Evolutionary conservation across 2,113 vertebrate species (phyloP).

Genomic region (cat (Felis catus)): DNA sequence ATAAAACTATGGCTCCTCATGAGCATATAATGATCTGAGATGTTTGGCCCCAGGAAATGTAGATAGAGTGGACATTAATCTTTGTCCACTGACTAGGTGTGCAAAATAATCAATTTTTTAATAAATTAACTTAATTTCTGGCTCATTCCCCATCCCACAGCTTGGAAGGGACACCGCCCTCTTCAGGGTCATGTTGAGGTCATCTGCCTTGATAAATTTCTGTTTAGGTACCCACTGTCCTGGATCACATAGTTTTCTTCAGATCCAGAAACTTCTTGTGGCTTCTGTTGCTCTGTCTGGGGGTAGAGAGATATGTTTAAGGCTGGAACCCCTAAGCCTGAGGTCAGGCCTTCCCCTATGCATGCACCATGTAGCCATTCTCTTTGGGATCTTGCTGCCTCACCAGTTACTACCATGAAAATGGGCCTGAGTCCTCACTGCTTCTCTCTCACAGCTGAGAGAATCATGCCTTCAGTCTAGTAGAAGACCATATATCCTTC

Average conservation of each 20-base stretch:
- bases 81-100: constrained; percentile 72
- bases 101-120: constrained; percentile 65
- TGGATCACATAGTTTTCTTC: not conserved
- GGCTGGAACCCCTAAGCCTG: not conserved
- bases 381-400: not conserved
- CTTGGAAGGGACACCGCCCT: not conserved
- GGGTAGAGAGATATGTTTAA: not conserved
- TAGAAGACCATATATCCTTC: not conserved
- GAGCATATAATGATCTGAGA: constrained; percentile 72
- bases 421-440: not conserved
- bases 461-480: not conserved
- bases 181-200: constrained; percentile 37
- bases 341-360: not conserved
- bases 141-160: not conserved
- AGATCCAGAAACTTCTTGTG: not conserved
- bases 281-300: not conserved
- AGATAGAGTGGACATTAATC: constrained; percentile 67
- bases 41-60: constrained; percentile 79
- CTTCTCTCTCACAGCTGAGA: not conserved
- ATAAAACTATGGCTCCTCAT: constrained; percentile 73
- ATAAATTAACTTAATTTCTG: constrained; percentile 71
- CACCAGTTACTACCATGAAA: not conserved
- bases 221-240: not conserved
- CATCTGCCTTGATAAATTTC: constrained; percentile 48
- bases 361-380: not conserved